Conservation (phyloP, 2,888 invertebrate species). For the Volucella bombylans region DNA sequence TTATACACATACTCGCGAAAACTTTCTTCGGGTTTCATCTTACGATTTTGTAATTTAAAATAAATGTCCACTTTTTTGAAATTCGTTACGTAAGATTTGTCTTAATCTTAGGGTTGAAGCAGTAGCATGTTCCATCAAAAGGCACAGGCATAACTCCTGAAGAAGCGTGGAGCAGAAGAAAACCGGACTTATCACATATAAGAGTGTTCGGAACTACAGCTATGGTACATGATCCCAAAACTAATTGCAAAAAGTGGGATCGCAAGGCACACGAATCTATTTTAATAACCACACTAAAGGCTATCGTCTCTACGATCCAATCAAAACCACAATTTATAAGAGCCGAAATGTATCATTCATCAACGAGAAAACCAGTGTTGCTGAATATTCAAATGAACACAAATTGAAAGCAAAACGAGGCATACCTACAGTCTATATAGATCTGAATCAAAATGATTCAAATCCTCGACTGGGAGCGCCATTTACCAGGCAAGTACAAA, state of each 20-base stretch:
- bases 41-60: background rate
- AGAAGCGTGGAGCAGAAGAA: conserved; percentile 52
- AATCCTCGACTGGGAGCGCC: too few relatives aligned
- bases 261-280: conserved; percentile 18
- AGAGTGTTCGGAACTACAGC: conserved; percentile 49
- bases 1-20: background rate
- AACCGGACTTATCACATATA: conserved; percentile 55
- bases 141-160: conserved; percentile 49
- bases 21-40: background rate
- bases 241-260: background rate
- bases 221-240: conserved; percentile 30
- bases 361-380: background rate
- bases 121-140: conserved; percentile 68
- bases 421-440: too few relatives aligned
- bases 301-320: conserved; percentile 22
- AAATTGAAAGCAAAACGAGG: too few relatives aligned
- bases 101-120: conserved; percentile 73
- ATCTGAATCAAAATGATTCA: too few relatives aligned
- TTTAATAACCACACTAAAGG: conserved; percentile 16
- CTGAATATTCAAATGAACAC: too few relatives aligned
- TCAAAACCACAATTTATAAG: conserved; percentile 3
- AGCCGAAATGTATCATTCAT: conserved; percentile 26
- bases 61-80: background rate
- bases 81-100: background rate
- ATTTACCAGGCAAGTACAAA: too few relatives aligned